Base-by-base conservation (phyloP, 2,888 invertebrate species). In the Chromoteleia sp. region DNA sequence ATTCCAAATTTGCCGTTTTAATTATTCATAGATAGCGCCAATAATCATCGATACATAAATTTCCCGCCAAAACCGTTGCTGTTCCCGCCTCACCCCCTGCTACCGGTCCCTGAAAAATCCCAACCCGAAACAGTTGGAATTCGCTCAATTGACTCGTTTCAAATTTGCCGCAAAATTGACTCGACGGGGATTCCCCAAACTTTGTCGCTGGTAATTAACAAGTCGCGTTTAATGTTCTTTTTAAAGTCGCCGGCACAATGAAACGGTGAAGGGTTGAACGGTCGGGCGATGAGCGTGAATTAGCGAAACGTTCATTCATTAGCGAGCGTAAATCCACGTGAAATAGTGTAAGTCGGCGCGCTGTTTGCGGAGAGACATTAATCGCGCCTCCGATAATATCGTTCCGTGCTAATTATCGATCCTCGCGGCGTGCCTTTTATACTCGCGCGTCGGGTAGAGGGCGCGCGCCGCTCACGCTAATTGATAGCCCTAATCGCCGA, bases 401-500 rank as follows among this genome's bases (percentile, higher is more conserved):
- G 81, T 79, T 79, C 65, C 59, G 63, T 21, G 81, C 84, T 84
- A 85, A 85, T 85, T 88, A 86, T 86, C 86, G 85, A 84, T 84
- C 54, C 82, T 83, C 54, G 65, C 68, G 78, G 75, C 39, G 52
- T 65, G 86, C 67, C 87, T 87, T 87, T 87, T 87, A 79, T 85
- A 87, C 84, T 85, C 82, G 82, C 81, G 59, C n/a, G n/a, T 82
- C 75, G 74, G 71, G 63, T 70, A 81, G 82, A 71, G 48, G 63
- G 70, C 82, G 50, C 59, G 58, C 58, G 73, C 78, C 83, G 81
- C 56, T 29, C 48, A 33, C 41, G 25, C 81, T 86, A 85, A 86
- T 87, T 84, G 85, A 87, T 87, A 86, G 83, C 79, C 79, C 82
- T 73, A 85, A 86, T 85, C 86, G 68, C 81, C 68, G 74, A 39